Conservation (phyloP, 2,113 vertebrate species). For the Mirza zaza region DNA sequence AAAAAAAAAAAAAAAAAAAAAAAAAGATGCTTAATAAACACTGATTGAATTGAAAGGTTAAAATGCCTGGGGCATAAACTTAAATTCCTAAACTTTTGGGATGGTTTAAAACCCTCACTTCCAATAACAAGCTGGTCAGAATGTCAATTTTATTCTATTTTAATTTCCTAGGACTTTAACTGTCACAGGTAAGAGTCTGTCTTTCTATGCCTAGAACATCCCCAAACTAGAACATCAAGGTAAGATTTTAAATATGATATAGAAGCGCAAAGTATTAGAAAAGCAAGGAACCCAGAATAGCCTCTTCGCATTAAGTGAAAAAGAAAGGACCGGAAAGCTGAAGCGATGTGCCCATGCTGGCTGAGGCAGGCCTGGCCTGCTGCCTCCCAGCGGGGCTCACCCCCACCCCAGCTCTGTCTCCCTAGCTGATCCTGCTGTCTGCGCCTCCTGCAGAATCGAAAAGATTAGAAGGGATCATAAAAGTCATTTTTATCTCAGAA, state of each 20-base stretch:
- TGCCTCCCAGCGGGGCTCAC: neutral
- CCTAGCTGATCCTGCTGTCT: neutral
- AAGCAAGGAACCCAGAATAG: neutral
- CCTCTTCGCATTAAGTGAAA: neutral
- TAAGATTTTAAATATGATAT: constrained; percentile 14
- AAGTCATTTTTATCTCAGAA: constrained; percentile 52
- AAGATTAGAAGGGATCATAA: constrained; percentile 27
- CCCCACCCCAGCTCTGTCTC: neutral
- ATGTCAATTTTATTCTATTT: constrained; percentile 29
- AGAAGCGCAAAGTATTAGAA: constrained; percentile 25
- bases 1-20: no score
- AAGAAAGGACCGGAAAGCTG: neutral
- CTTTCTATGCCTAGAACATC: neutral
- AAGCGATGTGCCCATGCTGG: neutral
- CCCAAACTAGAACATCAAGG: neutral
- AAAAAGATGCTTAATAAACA: constrained; percentile 36
- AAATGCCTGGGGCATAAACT: neutral
- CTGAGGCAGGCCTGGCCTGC: neutral
- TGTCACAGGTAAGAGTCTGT: neutral
- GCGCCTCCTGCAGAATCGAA: neutral
- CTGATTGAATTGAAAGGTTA: neutral
- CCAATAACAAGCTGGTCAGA: constrained; percentile 24
- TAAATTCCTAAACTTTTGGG: neutral
- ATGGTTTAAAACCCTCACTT: neutral
- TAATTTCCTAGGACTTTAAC: neutral